Conservation (phyloP, 2,797 vertebrate species). For the Myiotriccus ornatus region DNA sequence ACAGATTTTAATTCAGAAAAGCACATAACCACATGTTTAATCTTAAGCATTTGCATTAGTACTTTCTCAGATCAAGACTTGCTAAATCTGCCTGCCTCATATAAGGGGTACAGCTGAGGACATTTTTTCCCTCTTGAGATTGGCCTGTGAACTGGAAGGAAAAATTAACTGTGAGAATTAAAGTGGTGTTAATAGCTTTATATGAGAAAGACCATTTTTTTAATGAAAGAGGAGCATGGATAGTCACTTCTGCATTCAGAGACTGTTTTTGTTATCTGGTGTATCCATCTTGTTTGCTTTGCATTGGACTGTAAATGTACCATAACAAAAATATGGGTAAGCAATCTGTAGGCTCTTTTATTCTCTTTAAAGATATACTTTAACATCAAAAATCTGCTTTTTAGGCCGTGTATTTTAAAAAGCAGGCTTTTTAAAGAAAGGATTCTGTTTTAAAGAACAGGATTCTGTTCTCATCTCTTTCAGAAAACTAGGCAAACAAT, state of each 20-base stretch:
- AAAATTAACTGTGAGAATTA: conserved; percentile 10
- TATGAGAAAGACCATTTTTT: neutral
- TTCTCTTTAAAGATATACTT: neutral
- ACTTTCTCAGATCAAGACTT: conserved; percentile 14
- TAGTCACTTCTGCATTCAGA: neutral
- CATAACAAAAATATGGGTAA: neutral
- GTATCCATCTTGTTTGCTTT: neutral
- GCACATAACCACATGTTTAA: neutral
- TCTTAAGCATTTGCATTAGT: conserved; percentile 7
- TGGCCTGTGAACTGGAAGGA: neutral
- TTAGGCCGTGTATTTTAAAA: neutral
- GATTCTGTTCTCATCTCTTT: neutral
- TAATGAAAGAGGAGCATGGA: neutral
- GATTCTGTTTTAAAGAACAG: no score
- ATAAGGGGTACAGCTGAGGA: neutral
- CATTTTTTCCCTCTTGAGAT: neutral
- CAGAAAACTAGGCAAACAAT: neutral
- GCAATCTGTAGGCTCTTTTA: neutral
- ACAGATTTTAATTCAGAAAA: neutral
- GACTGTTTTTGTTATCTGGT: neutral
- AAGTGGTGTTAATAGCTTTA: neutral
- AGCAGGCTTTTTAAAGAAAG: no score
- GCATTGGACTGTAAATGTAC: neutral
- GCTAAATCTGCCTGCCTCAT: neutral
- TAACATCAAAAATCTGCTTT: neutral